Evolutionary conservation across 2,888 invertebrate genomes (phyloP).

Genomic region (Pristionchus mayeri): DNA sequence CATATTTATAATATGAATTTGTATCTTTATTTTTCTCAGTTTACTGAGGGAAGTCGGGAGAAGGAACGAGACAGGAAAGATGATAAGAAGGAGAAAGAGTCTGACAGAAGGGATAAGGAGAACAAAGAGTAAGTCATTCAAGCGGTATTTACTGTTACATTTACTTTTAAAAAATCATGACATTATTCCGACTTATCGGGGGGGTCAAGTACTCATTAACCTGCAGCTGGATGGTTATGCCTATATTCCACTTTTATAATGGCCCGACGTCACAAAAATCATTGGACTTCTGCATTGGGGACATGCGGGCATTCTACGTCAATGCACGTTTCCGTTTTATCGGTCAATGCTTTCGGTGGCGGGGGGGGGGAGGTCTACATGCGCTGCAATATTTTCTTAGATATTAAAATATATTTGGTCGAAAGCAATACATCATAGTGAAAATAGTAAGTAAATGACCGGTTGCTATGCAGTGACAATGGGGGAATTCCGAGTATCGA

Average conservation of each 20-base stretch:
- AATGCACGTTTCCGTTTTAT: too few species aligned
- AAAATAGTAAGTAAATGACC: not conserved
- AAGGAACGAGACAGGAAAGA: constrained; percentile 34
- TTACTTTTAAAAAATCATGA: too few species aligned
- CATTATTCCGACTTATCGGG: too few species aligned
- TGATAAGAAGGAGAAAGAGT: constrained; percentile 29
- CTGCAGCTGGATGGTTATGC: too few species aligned
- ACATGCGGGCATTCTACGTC: too few species aligned
- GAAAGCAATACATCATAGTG: not conserved
- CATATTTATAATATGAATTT: not conserved
- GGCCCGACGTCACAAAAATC: too few species aligned
- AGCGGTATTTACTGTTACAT: too few species aligned
- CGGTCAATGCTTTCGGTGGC: too few species aligned
- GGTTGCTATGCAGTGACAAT: not conserved
- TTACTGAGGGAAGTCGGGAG: constrained; percentile 29
- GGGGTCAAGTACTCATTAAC: too few species aligned
- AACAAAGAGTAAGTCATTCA: constrained; percentile 21
- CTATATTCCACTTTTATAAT: too few species aligned
- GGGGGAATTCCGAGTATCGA: not conserved
- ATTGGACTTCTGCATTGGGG: too few species aligned
- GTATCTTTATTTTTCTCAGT: constrained; percentile 33
- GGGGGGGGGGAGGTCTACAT: not conserved
- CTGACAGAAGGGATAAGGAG: constrained; percentile 21
- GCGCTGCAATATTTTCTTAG: not conserved
- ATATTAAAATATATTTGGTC: not conserved